These are phyloP conservation scores for Danio choprae DNA, from an alignment of 2,797 vertebrate species.

Conservation along the genomic window DNA sequence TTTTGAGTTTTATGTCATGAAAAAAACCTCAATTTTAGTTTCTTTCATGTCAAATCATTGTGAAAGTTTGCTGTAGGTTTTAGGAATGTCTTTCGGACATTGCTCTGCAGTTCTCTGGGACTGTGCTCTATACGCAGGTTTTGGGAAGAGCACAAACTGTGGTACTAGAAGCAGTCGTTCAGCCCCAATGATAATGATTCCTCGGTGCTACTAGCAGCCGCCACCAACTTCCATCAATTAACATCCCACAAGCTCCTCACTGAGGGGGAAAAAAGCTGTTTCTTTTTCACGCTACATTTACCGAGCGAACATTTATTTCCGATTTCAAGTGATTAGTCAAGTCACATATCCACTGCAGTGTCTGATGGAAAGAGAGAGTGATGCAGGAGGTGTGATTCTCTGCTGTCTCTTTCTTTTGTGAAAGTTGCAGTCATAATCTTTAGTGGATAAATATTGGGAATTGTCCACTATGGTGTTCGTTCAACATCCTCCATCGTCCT, in stretches of 20 bases:
- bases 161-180: conserved; percentile 82
- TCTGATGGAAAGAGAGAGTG: conserved; percentile 38
- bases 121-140: conserved; percentile 22
- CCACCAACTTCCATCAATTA: conserved; percentile 86
- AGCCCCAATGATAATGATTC: conserved; percentile 83
- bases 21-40: conserved; percentile 2
- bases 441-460: conserved; percentile 25
- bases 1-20: no score
- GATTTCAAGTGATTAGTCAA: conserved; percentile 80
- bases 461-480: background rate
- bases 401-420: conserved; percentile 31
- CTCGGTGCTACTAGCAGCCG: conserved; percentile 80
- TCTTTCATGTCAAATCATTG: conserved; percentile 16
- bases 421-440: conserved; percentile 41
- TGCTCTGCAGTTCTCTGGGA: conserved; percentile 8
- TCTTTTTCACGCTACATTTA: conserved; percentile 84
- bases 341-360: conserved; percentile 71
- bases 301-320: conserved; percentile 80
- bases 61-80: conserved; percentile 17
- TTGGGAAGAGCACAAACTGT: conserved; percentile 75
- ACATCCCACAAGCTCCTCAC: conserved; percentile 71
- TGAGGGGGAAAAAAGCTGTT: conserved; percentile 63
- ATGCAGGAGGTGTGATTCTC: conserved; percentile 37
- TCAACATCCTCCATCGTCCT: conserved; percentile 16
- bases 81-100: conserved; percentile 48